A percentile compares a stretch with the other conserved stretches of the same genome.
Conservation (phyloP, 1,140 invertebrate species). For the Zaprionus inermis region DNA sequence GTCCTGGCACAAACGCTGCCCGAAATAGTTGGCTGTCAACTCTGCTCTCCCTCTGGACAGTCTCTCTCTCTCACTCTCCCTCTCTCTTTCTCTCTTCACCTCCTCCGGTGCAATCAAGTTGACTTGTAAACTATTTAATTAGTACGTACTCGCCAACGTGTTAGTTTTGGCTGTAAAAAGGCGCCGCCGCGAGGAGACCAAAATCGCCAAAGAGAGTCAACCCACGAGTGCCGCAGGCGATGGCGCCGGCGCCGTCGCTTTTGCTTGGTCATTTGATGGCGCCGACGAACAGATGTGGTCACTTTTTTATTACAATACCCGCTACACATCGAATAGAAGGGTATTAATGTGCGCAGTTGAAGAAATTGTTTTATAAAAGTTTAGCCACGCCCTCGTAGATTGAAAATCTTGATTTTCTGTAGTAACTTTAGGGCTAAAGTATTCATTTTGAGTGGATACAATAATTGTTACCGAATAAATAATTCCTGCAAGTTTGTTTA, state of each 20-base stretch:
- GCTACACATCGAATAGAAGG: no score
- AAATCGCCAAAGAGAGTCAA: slow-evolving; percentile 50
- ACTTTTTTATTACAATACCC: background rate
- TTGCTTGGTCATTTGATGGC: slow-evolving; percentile 70
- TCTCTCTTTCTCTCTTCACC: no score
- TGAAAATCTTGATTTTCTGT: no score
- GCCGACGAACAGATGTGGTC: slow-evolving; percentile 49
- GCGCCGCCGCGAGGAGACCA: slow-evolving; percentile 57
- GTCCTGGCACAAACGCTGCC: slow-evolving; percentile 19
- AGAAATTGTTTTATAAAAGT: no score
- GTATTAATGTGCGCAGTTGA: no score
- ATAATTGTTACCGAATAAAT: no score
- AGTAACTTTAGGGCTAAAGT: no score
- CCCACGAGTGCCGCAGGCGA: slow-evolving; percentile 63
- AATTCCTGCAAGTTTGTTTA: no score
- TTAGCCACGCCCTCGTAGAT: no score
- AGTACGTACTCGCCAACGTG: slow-evolving; percentile 67
- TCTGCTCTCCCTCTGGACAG: slow-evolving; percentile 6
- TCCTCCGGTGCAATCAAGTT: slow-evolving; percentile 56
- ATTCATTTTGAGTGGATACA: no score
- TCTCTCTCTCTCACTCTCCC: no score
- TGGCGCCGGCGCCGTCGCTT: slow-evolving; percentile 48
- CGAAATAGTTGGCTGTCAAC: slow-evolving; percentile 37
- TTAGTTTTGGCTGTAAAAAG: slow-evolving; percentile 80
- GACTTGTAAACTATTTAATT: slow-evolving; percentile 81